Evolutionary conservation across 2,888 invertebrate species (phyloP), one percentile per base, ranked within the genome.

Genomic region (Formica aserva): DNA sequence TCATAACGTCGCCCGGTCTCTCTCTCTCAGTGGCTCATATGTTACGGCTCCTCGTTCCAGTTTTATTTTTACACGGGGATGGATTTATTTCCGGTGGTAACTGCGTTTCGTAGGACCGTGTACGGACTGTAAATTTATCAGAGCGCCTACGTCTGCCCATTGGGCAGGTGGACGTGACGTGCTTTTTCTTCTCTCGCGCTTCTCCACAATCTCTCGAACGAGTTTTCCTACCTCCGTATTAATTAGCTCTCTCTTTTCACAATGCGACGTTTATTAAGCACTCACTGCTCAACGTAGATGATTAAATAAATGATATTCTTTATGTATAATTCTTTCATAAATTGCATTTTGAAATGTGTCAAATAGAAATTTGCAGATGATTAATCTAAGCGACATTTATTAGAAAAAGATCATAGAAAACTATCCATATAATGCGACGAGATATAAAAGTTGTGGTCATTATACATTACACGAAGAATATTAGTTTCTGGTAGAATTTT

Each of bases 1-100:
- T 87, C 87, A 87, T 87, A 87, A 87, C 80, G 84, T 75, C 76
- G 72, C 69, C 35, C 11, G 62, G 22, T 65, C 74, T 48, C 69
- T 83, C 62, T 57, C 65, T 65, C 52, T 83, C 66, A 75, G 65
- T 63, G n/a, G 78, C 78, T 80, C 74, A 74, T 80, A 45, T 80
- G 86, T 65, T 62, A 74, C 67, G 35, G 63, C 85, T 74, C 63
- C 62, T 84, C 82, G 88, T 78, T 84, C 86, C 71, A 88, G 88
- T 88, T 88, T 88, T 88, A 88, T 88, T 88, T 83, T 84, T 83
- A 84, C 81, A 69, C 69, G 69, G 57, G 45, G 81, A 82, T 84
- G 82, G 84, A 87, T 85, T 84, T 87, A 86, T 86, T 87, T 87
- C 85, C 76, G 75, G 65, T 76, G 60, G 71, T 87, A 85, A 81